Percentiles rank a stretch among this genome's conserved stretches.
Evolutionary conservation across 1,140 invertebrate genomes (phyloP).

Genomic region (Pararge aegeria): DNA sequence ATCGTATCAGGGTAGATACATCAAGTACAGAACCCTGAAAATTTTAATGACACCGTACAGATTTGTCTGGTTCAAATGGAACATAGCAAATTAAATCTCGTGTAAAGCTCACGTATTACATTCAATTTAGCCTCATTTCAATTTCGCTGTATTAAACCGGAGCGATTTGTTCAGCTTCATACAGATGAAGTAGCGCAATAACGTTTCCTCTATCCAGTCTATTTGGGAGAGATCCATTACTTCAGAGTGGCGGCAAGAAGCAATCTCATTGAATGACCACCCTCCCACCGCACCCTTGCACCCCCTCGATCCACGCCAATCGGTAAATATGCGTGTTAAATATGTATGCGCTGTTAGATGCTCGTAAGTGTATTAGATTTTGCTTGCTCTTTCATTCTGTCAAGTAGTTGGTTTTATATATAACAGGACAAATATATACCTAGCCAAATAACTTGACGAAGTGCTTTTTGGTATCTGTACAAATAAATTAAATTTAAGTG

Average conservation of each 20-base stretch:
- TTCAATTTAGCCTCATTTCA: background rate
- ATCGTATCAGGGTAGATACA: no score
- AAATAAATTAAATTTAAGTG: no score
- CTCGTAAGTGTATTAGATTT: constrained; percentile 78
- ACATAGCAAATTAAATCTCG: background rate
- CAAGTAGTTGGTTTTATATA: constrained; percentile 31
- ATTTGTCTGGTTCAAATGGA: no score
- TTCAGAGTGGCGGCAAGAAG: constrained; percentile 78
- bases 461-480: constrained; percentile 11
- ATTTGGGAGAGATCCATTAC: constrained; percentile 81
- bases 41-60: background rate
- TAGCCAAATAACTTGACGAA: background rate
- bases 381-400: constrained; percentile 73
- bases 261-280: constrained; percentile 81
- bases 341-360: constrained; percentile 76
- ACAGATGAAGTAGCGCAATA: constrained; percentile 52
- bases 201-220: constrained; percentile 76
- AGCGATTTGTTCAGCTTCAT: constrained; percentile 1
- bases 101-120: background rate
- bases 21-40: no score
- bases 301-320: constrained; percentile 69
- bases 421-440: background rate
- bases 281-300: constrained; percentile 41
- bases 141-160: background rate
- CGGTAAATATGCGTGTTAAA: constrained; percentile 80